Conservation (phyloP, 2,888 invertebrate genomes). For the Caenorhabditis afra region DNA sequence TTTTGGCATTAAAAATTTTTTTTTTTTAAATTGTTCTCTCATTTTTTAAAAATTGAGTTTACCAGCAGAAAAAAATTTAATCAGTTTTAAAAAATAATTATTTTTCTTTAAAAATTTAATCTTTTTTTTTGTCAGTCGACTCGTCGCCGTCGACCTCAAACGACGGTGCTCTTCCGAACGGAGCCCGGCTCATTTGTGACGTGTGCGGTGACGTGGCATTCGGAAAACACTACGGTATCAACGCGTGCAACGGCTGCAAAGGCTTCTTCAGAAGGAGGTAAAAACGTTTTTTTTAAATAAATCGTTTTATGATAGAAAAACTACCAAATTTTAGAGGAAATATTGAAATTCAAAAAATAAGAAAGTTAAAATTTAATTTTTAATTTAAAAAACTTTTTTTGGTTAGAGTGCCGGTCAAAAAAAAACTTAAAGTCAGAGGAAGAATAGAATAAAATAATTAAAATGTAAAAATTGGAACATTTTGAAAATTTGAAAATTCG, state of each 20-base stretch:
- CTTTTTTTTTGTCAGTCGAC: constrained; percentile 25
- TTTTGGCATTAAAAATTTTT: background rate
- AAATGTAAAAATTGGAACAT: background rate
- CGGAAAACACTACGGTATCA: constrained; percentile 73
- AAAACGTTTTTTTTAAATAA: background rate
- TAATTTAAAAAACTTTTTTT: background rate
- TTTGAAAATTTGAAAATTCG: background rate
- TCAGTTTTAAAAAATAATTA: background rate
- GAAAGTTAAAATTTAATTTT: background rate
- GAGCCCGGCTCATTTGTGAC: constrained; percentile 61
- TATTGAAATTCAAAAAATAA: too few species aligned
- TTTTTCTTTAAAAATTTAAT: background rate
- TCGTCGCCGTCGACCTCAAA: constrained; percentile 51
- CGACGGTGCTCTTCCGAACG: constrained; percentile 8
- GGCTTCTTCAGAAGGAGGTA: constrained; percentile 67
- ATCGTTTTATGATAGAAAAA: too few species aligned
- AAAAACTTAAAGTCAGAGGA: too few species aligned
- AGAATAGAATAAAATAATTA: too few species aligned
- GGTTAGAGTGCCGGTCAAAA: too few species aligned
- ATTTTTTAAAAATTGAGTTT: constrained; percentile 3
- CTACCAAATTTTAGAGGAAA: too few species aligned
- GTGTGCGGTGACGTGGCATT: constrained; percentile 73
- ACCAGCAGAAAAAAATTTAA: background rate
- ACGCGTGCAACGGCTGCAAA: constrained; percentile 74
- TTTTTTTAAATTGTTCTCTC: background rate